A percentile compares a stretch with the other conserved stretches of the same genome.
Evolutionary conservation across 2,113 vertebrate genomes (phyloP).

Genomic region (Aptenodytes forsteri): DNA sequence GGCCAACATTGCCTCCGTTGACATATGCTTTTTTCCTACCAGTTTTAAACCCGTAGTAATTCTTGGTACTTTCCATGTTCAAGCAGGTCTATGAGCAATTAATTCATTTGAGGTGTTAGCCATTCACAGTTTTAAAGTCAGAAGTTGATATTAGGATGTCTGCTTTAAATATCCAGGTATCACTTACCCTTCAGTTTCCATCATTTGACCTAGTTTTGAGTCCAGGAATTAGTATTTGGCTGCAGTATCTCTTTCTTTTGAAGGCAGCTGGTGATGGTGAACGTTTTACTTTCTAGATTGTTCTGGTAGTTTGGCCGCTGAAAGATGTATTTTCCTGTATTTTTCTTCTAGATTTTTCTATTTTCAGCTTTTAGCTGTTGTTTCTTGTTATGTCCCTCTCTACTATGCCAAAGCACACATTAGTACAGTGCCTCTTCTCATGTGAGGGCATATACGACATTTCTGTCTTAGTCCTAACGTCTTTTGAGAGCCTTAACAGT

Average conservation of each 20-base stretch:
- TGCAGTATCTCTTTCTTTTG: background rate
- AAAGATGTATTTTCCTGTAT: background rate
- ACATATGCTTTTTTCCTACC: background rate
- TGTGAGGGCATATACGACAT: background rate
- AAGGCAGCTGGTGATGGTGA: background rate
- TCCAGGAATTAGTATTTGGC: background rate
- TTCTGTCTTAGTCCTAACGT: background rate
- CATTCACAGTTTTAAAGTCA: background rate
- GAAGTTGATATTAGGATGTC: background rate
- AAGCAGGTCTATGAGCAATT: background rate
- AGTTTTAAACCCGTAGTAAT: background rate
- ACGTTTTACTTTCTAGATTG: background rate
- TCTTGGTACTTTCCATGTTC: background rate
- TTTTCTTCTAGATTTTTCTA: background rate
- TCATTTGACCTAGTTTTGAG: background rate
- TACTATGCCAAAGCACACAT: background rate
- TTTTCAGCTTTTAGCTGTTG: background rate
- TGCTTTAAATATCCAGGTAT: background rate
- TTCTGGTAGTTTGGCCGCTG: background rate
- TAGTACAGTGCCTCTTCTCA: background rate
- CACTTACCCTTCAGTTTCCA: accelerated
- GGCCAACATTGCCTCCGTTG: background rate
- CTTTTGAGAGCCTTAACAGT: background rate
- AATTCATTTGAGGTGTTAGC: background rate
- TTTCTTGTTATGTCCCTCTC: background rate